A percentile compares a stretch with the other conserved stretches of the same genome.
phyloP scores from a whole-genome alignment of 2,113 vertebrate genomes.

The Calidris pygmaea region DNA sequence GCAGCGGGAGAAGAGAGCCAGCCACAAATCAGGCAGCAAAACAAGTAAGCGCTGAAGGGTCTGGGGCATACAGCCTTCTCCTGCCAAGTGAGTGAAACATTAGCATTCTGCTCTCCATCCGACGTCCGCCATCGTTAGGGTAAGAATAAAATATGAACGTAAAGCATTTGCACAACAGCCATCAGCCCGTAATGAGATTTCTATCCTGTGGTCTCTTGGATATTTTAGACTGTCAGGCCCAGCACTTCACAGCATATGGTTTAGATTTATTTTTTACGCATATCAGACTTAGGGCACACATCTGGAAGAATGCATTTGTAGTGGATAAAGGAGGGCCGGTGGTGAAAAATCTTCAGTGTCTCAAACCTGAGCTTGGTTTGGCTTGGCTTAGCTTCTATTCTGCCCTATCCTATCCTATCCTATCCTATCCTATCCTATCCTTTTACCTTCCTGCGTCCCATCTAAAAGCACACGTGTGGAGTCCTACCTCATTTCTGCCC shows the following conservation, averaged over 20 bases:
- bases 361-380: not conserved
- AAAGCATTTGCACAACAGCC: not conserved
- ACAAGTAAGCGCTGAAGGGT: accelerated
- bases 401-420: not conserved
- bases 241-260: not conserved
- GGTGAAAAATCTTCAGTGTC: not conserved
- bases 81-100: not conserved
- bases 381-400: no score
- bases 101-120: not conserved
- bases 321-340: not conserved
- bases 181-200: not conserved
- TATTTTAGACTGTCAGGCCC: constrained; percentile 6
- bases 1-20: not conserved
- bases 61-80: not conserved
- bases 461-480: not conserved
- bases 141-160: not conserved
- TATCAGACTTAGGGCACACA: not conserved
- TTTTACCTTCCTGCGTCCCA: not conserved
- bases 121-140: accelerated
- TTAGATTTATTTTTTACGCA: constrained; percentile 12
- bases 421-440: no score
- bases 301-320: not conserved
- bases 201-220: not conserved
- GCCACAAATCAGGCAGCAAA: not conserved
- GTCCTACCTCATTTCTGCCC: not conserved